Conservation (phyloP, 2,113 vertebrate species). For the Gavia stellata region DNA sequence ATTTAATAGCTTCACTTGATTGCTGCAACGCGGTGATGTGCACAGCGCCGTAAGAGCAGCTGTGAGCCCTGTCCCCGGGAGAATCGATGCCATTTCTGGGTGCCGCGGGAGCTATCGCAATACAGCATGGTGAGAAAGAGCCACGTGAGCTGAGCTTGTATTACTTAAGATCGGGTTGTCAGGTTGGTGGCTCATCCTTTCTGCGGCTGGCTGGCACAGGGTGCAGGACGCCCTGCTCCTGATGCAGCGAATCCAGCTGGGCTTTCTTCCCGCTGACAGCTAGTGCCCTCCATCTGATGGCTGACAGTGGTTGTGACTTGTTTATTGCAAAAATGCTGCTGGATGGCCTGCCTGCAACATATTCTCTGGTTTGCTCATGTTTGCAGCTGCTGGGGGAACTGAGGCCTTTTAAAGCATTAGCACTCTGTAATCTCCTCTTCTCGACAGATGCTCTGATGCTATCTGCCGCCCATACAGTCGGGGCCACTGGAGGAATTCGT, state of each 20-base stretch:
- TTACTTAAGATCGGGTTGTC: background rate
- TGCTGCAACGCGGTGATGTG: background rate
- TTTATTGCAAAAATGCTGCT: background rate
- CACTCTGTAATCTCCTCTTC: background rate
- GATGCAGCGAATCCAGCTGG: background rate
- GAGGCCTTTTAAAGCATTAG: background rate
- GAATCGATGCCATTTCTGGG: background rate
- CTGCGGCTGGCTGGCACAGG: background rate
- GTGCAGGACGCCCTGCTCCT: background rate
- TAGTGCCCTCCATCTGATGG: background rate
- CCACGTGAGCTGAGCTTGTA: accelerated
- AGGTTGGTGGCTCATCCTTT: background rate
- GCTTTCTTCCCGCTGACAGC: background rate
- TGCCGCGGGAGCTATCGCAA: accelerated
- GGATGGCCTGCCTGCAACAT: background rate
- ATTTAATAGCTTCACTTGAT: background rate
- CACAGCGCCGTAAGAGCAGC: background rate
- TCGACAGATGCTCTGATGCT: background rate
- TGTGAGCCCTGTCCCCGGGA: background rate
- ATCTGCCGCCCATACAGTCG: background rate
- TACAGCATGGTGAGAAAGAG: background rate
- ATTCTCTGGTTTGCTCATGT: background rate
- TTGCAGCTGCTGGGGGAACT: background rate
- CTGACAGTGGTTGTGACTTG: background rate
- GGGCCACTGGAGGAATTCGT: background rate